Base-by-base conservation (phyloP, 2,888 invertebrate species). In the Epirrita christyi region DNA sequence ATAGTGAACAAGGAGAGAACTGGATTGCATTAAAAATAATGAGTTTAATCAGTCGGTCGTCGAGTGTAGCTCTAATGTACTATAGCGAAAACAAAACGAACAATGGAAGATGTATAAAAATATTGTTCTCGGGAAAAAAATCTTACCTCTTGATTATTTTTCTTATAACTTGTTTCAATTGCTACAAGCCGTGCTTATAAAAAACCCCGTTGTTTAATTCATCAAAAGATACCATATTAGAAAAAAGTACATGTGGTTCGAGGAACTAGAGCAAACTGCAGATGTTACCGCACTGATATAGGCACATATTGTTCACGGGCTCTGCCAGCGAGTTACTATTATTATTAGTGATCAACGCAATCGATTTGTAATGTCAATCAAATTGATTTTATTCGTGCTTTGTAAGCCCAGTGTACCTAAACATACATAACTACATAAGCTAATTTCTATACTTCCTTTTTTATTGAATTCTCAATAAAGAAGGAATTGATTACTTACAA, bases 91-190 rank as follows among this genome's bases (percentile, higher is more conserved):
- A 32, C 14, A 45, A 38, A 38, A 47, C n/a, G 55, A 55, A 47
- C 59, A 51, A 55, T 47, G 59, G 42, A 29, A n/a, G 32, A 48
- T 48, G 14, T 59, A 59, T 54, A 48, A 53, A 45, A 58, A 53
- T 49, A 58, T 44, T 7, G n/a, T 21, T 45, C 27, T 52, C 14
- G 7, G 21, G 21, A 27, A 43, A 57, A 29, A 7, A 6, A 29
- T 7, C 6, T 6, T 29, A 29, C n/a, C n/a, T n/a, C n/a, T n/a
- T n/a, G n/a, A n/a, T n/a, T n/a, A n/a, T n/a, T n/a, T n/a, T n/a
- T n/a, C n/a, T n/a, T n/a, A n/a, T n/a, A n/a, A n/a, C n/a, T n/a
- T n/a, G n/a, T n/a, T n/a, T n/a, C n/a, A n/a, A n/a, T n/a, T n/a
- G n/a, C n/a, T n/a, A n/a, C n/a, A n/a, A n/a, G n/a, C n/a, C n/a